phyloP scores from a whole-genome alignment of 1,140 invertebrate genomes.

The Drosophila nasuta region DNA sequence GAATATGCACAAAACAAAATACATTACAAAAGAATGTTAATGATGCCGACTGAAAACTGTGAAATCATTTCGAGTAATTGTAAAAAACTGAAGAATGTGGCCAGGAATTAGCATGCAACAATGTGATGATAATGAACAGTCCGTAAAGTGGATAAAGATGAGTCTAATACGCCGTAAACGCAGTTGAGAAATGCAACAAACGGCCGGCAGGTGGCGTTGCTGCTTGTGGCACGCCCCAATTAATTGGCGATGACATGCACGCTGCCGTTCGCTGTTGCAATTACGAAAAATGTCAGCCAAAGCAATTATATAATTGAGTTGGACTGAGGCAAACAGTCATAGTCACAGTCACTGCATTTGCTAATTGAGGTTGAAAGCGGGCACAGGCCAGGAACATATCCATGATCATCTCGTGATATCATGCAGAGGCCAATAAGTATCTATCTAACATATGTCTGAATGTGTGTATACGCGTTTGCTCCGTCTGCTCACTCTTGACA shows the following conservation, averaged over 20 bases:
- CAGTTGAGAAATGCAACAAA: conserved; percentile 21
- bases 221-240: conserved; percentile 38
- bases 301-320: conserved; percentile 75
- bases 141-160: conserved; percentile 39
- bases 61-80: conserved; percentile 14
- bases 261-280: conserved; percentile 33
- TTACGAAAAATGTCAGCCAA: conserved; percentile 42
- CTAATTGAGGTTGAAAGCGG: conserved; percentile 64
- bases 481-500: conserved; percentile 58
- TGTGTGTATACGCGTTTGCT: neutral
- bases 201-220: conserved; percentile 46
- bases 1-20: neutral
- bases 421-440: conserved; percentile 5
- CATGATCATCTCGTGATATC: conserved; percentile 50
- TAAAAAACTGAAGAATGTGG: conserved; percentile 21
- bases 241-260: conserved; percentile 51
- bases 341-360: conserved; percentile 63
- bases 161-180: conserved; percentile 20
- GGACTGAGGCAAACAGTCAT: conserved; percentile 15
- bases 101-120: conserved; percentile 54
- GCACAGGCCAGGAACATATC: conserved; percentile 23
- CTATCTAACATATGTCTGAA: neutral
- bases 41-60: conserved; percentile 8
- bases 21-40: conserved; percentile 16
- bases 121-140: conserved; percentile 28